These are phyloP conservation scores for Hypotaenidia okinawae DNA, from an alignment of 2,797 vertebrate species.

Conservation along the genomic window DNA sequence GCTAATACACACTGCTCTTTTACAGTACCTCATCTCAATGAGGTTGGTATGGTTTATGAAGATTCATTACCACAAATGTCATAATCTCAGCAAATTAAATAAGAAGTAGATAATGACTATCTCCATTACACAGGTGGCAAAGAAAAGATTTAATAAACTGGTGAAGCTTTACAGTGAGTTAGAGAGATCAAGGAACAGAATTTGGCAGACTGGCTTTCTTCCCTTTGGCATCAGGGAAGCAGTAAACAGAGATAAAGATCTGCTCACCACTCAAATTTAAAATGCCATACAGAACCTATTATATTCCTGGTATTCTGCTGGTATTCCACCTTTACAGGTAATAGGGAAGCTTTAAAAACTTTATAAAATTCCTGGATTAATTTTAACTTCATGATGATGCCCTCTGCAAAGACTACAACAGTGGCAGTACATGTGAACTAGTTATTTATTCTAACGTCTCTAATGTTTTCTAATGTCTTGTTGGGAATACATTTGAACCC, in stretches of 20 bases:
- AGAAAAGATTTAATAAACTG: neutral
- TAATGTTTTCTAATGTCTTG: neutral
- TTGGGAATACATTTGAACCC: neutral
- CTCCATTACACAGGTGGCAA: conserved; percentile 16
- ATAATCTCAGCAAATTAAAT: conserved; percentile 9
- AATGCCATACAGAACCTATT: neutral
- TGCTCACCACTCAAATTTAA: neutral
- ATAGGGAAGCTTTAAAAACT: neutral
- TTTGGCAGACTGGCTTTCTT: neutral
- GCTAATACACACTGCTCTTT: neutral
- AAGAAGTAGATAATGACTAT: conserved; percentile 50
- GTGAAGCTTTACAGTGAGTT: neutral
- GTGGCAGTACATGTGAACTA: neutral
- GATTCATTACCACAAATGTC: neutral
- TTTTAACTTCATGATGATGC: neutral
- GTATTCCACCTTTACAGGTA: neutral
- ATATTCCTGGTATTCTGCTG: neutral
- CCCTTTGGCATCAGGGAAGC: neutral
- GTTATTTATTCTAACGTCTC: neutral
- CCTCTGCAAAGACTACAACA: neutral
- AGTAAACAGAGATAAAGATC: neutral
- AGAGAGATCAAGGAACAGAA: neutral
- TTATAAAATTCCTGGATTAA: neutral
- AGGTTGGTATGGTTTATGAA: neutral
- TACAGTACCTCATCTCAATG: neutral